Percentiles rank a stretch among this genome's conserved stretches.
These are phyloP conservation scores for Halichondria panicea DNA, from an alignment of 37 sponge, comb jelly and placozoan species.

Conservation along the genomic window DNA sequence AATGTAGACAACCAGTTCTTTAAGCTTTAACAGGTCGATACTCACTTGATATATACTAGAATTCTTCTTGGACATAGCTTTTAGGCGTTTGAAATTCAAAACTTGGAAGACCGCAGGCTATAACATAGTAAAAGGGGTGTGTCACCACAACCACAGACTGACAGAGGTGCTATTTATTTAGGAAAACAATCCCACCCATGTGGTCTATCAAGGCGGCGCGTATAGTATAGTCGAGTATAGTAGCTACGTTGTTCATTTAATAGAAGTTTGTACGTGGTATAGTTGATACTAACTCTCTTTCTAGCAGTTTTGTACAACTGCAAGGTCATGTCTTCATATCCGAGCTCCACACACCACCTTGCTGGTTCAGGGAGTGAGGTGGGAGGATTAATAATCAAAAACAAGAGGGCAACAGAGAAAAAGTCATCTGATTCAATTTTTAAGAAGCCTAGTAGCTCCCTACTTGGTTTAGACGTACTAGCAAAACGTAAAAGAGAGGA, in stretches of 20 bases:
- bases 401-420: neutral
- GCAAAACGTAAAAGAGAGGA: constrained; percentile 73
- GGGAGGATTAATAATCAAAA: constrained; percentile 73
- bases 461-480: constrained; percentile 81
- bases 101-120: neutral
- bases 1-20: neutral
- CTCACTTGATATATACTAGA: neutral
- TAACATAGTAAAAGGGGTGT: too few species aligned
- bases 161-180: too few species aligned
- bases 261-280: too few species aligned
- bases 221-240: too few species aligned
- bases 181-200: too few species aligned
- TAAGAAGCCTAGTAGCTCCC: constrained; percentile 67
- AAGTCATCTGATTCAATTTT: constrained; percentile 40
- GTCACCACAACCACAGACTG: too few species aligned
- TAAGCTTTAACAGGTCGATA: neutral
- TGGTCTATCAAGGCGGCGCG: too few species aligned
- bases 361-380: constrained; percentile 54
- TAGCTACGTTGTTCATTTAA: too few species aligned
- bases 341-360: constrained; percentile 31
- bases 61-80: neutral
- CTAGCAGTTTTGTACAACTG: too few species aligned
- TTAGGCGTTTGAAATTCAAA: neutral
- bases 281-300: too few species aligned
- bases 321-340: constrained; percentile 55